Evolutionary conservation across 2,113 vertebrate species (phyloP).

Genomic region (Chaetura pelagica): DNA sequence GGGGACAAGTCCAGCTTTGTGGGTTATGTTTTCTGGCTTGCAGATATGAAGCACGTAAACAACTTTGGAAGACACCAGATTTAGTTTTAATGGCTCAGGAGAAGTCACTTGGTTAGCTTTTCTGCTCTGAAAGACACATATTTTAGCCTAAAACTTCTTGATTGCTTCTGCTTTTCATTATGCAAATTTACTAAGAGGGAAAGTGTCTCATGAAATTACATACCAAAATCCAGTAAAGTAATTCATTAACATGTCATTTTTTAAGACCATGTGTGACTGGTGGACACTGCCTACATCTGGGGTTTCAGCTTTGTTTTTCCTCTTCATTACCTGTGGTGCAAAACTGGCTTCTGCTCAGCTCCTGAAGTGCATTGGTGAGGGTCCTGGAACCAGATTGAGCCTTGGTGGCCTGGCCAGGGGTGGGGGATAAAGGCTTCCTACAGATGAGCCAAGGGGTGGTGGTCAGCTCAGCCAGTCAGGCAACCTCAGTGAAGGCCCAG

Average conservation of each 20-base stretch:
- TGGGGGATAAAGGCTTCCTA: too few relatives aligned
- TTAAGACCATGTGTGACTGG: background rate
- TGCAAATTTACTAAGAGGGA: background rate
- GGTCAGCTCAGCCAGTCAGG: too few relatives aligned
- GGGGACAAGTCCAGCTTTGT: constrained; percentile 30
- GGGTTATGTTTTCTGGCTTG: constrained; percentile 41
- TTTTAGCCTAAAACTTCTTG: background rate
- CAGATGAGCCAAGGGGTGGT: too few relatives aligned
- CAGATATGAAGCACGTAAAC: constrained; percentile 53
- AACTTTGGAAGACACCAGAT: constrained; percentile 27
- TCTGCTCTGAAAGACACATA: background rate
- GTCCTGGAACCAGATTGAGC: background rate
- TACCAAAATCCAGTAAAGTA: background rate
- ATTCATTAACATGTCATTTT: background rate
- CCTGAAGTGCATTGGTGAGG: background rate
- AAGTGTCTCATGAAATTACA: background rate
- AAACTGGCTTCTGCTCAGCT: background rate
- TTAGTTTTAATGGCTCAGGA: background rate
- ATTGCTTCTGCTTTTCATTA: background rate
- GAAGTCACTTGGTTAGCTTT: background rate
- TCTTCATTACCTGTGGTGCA: background rate
- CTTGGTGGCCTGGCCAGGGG: background rate
- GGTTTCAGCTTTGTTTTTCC: background rate
- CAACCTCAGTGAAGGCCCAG: too few relatives aligned
- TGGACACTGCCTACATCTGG: accelerated